Base-by-base conservation (phyloP, 2,888 invertebrate species). In the Mythimna pallens region DNA sequence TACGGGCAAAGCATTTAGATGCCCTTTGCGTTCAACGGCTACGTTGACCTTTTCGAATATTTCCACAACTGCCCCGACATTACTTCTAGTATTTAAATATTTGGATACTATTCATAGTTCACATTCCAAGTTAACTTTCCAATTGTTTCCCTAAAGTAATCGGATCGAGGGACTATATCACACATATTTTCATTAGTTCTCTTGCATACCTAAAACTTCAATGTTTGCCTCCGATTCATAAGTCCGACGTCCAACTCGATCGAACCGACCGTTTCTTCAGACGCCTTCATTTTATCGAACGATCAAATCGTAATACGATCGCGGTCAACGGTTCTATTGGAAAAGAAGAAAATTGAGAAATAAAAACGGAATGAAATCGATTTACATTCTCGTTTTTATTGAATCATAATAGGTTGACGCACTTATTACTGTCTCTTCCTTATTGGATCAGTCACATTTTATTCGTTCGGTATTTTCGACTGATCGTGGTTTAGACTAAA, bases 221-320 rank as follows among this genome's bases (percentile, higher is more conserved):
- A 73, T 70, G 71, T 70, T 78, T 72, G 43, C 58, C 8, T 63
- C 61, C 63, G 30, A 73, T 73, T 73, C 25, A 5, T 22, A 59
- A 64, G 34, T 79, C 30, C 40, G 10, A 54, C 50, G 40, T 59
- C 36, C 58, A 59, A 54, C 40, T 73, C 22, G n/a, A 25, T 52
- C 17, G 50, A 25, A 20, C 20, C 9, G 30, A 22, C n/a, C 17
- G 10, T 52, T 40, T 25, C 25, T 77, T 54, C n/a, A 30, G 17
- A 76, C 40, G 54, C 9, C n/a, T 57, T 57, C 12, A 59, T 52
- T 77, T 77, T 47, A 47, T 59, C 34, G 17, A 22, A 34, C n/a
- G 14, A 40, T 2, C 17, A n/a, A 40, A 40, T 57, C 30, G 17
- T 34, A 61, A 52, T 4, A 61, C 61, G 34, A 34, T n/a, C 34